A percentile compares a stretch with the other conserved stretches of the same genome.
These are phyloP conservation scores for Stylophora pistillata DNA, from an alignment of 64 coral and sea anemone genomes.

Conservation along the genomic window DNA sequence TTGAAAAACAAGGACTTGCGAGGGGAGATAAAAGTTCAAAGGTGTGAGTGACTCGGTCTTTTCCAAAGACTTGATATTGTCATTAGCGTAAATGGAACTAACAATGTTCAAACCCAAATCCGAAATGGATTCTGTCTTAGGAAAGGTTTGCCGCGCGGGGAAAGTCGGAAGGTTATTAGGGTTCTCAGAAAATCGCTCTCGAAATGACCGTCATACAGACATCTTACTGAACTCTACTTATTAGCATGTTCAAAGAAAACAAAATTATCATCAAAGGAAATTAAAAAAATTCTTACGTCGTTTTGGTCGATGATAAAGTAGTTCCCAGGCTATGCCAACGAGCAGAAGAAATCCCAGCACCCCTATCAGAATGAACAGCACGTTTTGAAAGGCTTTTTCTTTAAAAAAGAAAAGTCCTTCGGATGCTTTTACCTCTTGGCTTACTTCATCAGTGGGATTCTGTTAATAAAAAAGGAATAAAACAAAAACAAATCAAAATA, in stretches of 20 bases:
- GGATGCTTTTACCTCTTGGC: constrained; percentile 81
- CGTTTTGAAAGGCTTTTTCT: constrained; percentile 49
- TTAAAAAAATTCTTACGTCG: constrained; percentile 56
- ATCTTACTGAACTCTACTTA: neutral
- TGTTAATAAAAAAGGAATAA: constrained; percentile 5
- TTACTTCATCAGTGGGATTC: constrained; percentile 96
- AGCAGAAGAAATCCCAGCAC: constrained; percentile 72
- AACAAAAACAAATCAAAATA: neutral
- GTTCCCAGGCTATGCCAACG: constrained; percentile 67
- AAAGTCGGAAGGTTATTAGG: no score
- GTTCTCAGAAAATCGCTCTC: no score
- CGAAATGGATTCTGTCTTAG: no score
- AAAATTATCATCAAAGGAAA: neutral
- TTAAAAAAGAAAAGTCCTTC: constrained; percentile 87
- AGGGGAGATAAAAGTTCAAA: no score
- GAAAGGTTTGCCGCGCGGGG: no score
- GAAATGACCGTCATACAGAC: no score
- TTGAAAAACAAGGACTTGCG: no score
- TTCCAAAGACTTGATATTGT: no score
- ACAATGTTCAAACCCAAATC: no score
- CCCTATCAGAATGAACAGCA: constrained; percentile 64
- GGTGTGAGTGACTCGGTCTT: no score
- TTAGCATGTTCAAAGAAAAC: neutral
- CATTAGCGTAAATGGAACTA: no score
- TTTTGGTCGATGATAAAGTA: constrained; percentile 70